A percentile compares a stretch with the other conserved stretches of the same genome.
Evolutionary conservation across 2,888 invertebrate species (phyloP).

Genomic region (Metallyticus violacea): DNA sequence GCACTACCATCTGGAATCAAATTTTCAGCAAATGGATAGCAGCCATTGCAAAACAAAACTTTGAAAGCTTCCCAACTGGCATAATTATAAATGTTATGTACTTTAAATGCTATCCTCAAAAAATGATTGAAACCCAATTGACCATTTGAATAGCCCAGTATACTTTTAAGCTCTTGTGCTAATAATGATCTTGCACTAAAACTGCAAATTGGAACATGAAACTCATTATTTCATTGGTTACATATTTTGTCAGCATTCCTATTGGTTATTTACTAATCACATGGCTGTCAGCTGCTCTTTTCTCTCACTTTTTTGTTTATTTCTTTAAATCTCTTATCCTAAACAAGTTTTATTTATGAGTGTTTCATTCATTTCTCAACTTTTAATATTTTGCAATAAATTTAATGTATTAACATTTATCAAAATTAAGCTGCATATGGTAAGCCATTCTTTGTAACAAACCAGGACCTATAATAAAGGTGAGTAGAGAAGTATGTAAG

Average conservation of each 20-base stretch:
- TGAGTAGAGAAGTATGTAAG: background rate
- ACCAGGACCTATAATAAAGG: background rate
- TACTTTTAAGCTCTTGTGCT: too few relatives aligned
- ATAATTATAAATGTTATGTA: too few relatives aligned
- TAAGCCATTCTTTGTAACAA: background rate
- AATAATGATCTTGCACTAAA: too few relatives aligned
- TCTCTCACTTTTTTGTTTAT: background rate
- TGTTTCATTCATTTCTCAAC: background rate
- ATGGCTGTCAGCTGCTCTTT: conserved; percentile 5
- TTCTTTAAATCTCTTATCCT: background rate
- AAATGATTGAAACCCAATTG: too few relatives aligned
- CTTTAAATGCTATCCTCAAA: too few relatives aligned
- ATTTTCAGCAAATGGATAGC: too few relatives aligned
- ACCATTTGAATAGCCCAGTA: too few relatives aligned
- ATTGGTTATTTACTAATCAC: background rate
- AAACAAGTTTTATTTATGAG: background rate
- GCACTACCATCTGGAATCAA: too few relatives aligned
- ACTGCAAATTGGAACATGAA: too few relatives aligned
- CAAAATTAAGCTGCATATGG: background rate
- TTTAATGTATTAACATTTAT: background rate
- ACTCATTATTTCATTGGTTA: background rate
- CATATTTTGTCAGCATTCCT: background rate
- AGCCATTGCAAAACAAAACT: too few relatives aligned
- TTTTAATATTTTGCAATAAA: too few relatives aligned
- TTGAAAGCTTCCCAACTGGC: too few relatives aligned